Conservation (phyloP, 2,888 invertebrate species). For the Silvanus unidentatus region DNA sequence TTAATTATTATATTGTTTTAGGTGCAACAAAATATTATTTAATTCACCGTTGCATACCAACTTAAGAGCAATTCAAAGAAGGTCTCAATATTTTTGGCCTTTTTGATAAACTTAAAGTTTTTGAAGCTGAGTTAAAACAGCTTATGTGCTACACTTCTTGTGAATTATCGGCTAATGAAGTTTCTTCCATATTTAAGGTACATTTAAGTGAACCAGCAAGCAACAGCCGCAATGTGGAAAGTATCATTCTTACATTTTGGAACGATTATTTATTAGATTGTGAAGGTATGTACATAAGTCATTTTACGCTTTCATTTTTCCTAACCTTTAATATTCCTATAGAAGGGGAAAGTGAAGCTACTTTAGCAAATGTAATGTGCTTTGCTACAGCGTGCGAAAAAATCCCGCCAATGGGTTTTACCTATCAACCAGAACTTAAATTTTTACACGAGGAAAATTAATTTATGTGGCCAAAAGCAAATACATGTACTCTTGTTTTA, state of each 20-base stretch:
- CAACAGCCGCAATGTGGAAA: not conserved
- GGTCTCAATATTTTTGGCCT: not conserved
- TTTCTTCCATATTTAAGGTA: not conserved
- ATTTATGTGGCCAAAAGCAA: not conserved
- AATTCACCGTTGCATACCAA: not conserved
- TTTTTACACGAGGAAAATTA: not conserved
- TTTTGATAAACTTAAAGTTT: not conserved
- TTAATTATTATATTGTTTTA: too few species aligned
- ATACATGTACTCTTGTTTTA: not conserved
- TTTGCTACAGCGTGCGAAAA: not conserved
- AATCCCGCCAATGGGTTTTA: not conserved
- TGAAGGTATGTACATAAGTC: not conserved
- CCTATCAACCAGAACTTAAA: not conserved
- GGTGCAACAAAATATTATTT: not conserved
- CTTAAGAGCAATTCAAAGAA: not conserved
- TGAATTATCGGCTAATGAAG: not conserved
- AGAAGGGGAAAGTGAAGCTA: not conserved
- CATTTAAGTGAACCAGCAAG: not conserved
- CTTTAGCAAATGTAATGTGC: not conserved
- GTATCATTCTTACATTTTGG: not conserved
- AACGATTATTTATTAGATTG: not conserved
- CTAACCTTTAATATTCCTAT: not conserved
- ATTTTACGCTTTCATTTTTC: not conserved
- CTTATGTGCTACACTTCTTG: not conserved
- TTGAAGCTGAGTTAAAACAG: not conserved